Base-by-base conservation (phyloP, 2,113 vertebrate species). In the Theristicus caerulescens region DNA sequence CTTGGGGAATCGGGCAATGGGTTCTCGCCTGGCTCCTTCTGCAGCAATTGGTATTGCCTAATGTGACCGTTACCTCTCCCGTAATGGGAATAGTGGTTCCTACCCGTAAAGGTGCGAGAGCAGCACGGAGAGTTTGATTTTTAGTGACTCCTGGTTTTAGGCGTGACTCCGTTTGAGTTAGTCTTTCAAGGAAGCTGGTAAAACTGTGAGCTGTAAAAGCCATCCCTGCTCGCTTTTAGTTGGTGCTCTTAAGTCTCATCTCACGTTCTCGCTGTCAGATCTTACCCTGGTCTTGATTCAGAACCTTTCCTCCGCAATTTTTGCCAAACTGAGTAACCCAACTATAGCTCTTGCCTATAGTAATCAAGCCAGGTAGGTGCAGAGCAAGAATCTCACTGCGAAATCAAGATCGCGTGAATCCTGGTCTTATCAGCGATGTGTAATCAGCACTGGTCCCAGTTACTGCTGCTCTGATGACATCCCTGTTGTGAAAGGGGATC, bases 21-120 rank as follows among this genome's bases (percentile, higher is more conserved):
- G 5, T 47, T 62, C 46, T 86, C 22, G 15, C 29, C 27, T 8
- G 64, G 34, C 25, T 38, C 26, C 21, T 82, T 81, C 46, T 36
- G 40, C 29, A 62, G 55, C 61, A 82, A n/a, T 9, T 15, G 13
- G 8, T 40, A 12, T 74, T 65, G 7, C 2, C 38, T 55, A 3
- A 10, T 51, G 51, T 24, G 38, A 36, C 64, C 0, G 0, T 55
- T 64, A 3, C 13, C 61, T 34, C 18, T 69, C 82, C 52, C 4
- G 0, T 51, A 31, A 32, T 0, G 10, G 18, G 17, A 65, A 3
- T 40, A 42, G 7, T 5, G 21, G 16, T 89, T 46, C 17, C 36
- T 17, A 40, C 16, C 57, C 19, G 4, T 34, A 2, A 14, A 61
- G 36, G 38, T 66, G 40, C 10, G 18, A 31, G 81, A 47, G 9